Evolutionary conservation across 2,797 vertebrate genomes (phyloP).

Genomic region (Sebastes kiyomatsui): DNA sequence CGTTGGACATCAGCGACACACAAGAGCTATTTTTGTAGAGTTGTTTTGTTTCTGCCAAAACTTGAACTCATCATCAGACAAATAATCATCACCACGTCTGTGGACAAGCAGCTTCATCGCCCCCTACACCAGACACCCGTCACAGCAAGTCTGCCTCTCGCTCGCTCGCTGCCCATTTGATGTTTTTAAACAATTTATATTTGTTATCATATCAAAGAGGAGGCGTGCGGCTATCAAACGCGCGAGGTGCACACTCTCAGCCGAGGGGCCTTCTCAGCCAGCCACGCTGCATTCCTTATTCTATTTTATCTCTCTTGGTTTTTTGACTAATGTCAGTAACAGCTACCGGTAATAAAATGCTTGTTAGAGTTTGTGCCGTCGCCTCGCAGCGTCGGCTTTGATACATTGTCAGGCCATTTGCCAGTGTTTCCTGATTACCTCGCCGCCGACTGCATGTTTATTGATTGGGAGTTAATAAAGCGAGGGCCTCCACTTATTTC

Average conservation of each 20-base stretch:
- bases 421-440: slow-evolving; percentile 98
- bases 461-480: slow-evolving; percentile 99
- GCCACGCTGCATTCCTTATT: slow-evolving; percentile 91
- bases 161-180: slow-evolving; percentile 87
- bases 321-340: slow-evolving; percentile 99
- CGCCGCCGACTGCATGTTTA: slow-evolving; percentile 95
- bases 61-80: not conserved
- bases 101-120: slow-evolving; percentile 18
- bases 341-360: slow-evolving; percentile 99
- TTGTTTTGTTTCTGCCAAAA: not conserved
- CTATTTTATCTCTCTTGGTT: slow-evolving; percentile 99
- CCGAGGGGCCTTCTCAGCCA: slow-evolving; percentile 90
- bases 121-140: slow-evolving; percentile 81
- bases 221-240: slow-evolving; percentile 93
- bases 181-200: slow-evolving; percentile 99
- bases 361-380: slow-evolving; percentile 95
- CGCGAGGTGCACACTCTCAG: slow-evolving; percentile 87
- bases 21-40: not conserved
- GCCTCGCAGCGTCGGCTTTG: slow-evolving; percentile 97
- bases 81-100: not conserved
- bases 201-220: slow-evolving; percentile 99
- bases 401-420: slow-evolving; percentile 97
- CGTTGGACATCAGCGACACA: not conserved
- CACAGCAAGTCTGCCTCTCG: slow-evolving; percentile 85
- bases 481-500: slow-evolving; percentile 81